A percentile compares a stretch with the other conserved stretches of the same genome.
Conservation (phyloP, 2,888 invertebrate species). For the Willowsia nigromaculata region DNA sequence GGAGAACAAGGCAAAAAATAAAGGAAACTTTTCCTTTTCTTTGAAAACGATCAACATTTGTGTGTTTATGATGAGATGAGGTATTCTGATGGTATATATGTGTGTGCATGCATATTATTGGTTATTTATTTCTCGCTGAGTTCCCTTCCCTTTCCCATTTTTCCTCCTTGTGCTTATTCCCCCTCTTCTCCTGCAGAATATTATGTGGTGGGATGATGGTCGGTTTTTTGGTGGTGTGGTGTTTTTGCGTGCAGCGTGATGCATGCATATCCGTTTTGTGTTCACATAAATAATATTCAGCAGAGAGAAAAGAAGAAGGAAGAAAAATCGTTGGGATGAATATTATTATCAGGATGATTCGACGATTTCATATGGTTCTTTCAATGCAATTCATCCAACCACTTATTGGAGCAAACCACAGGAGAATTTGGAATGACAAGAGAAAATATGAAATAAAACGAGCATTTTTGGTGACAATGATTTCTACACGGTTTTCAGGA, state of each 20-base stretch:
- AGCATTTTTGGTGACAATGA: not conserved
- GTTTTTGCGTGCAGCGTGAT: constrained; percentile 12
- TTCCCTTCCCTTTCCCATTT: not conserved
- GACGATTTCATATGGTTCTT: no score
- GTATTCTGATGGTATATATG: no score
- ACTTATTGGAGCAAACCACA: not conserved
- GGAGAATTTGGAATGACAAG: not conserved
- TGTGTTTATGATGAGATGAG: no score
- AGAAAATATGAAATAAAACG: constrained; percentile 1
- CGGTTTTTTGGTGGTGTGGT: not conserved
- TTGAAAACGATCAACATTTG: not conserved
- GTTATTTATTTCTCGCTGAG: not conserved
- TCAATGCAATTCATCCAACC: no score
- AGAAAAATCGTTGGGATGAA: not conserved
- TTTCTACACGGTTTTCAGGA: not conserved
- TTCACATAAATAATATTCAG: constrained; percentile 56
- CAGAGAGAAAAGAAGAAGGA: not conserved
- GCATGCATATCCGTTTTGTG: constrained; percentile 56
- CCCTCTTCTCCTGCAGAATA: not conserved
- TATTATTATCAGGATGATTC: not conserved
- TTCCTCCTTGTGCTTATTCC: no score
- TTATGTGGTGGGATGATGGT: not conserved
- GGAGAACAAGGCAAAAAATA: not conserved
- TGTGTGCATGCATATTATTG: not conserved
- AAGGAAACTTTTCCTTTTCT: not conserved